Conservation (phyloP, 1,140 invertebrate genomes). For the Drosophila athabasca region DNA sequence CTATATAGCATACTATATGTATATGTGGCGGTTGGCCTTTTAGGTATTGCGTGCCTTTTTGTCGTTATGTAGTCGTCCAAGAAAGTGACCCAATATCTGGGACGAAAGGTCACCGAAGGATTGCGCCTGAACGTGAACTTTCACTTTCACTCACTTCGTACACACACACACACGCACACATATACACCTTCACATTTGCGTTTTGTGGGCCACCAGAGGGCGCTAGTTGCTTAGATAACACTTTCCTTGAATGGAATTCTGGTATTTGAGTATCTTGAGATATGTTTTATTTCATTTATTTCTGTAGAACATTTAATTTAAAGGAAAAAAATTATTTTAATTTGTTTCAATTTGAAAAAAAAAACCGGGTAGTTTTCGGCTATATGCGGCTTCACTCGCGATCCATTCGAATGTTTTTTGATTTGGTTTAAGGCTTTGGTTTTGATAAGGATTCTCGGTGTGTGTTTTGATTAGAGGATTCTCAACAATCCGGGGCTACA, state of each 20-base stretch:
- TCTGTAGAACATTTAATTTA: background rate
- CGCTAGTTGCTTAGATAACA: slow-evolving; percentile 65
- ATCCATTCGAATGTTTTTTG: slow-evolving; percentile 5
- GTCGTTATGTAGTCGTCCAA: slow-evolving; percentile 50
- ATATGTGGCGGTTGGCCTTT: slow-evolving; percentile 4
- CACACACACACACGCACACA: slow-evolving; percentile 21
- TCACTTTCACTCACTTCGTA: slow-evolving; percentile 51
- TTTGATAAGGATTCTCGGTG: slow-evolving; percentile 38
- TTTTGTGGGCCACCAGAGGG: slow-evolving; percentile 34
- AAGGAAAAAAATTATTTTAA: slow-evolving; percentile 1
- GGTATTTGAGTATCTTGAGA: slow-evolving; percentile 14
- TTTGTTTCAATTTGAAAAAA: background rate
- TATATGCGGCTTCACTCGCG: slow-evolving; percentile 12
- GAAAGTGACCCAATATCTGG: slow-evolving; percentile 45
- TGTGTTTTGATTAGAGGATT: slow-evolving; percentile 3
- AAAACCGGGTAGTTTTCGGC: too few relatives aligned
- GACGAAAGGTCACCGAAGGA: slow-evolving; percentile 46
- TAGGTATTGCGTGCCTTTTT: slow-evolving; percentile 54
- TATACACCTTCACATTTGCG: slow-evolving; percentile 1
- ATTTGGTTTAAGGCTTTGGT: slow-evolving; percentile 37
- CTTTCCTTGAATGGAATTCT: slow-evolving; percentile 22
- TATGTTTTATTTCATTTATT: slow-evolving; percentile 24
- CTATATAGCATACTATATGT: slow-evolving; percentile 34
- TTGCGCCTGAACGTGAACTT: slow-evolving; percentile 50
- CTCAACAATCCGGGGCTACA: too few relatives aligned